Conservation (phyloP, 2,888 invertebrate species). For the Mystacides longicornis region DNA sequence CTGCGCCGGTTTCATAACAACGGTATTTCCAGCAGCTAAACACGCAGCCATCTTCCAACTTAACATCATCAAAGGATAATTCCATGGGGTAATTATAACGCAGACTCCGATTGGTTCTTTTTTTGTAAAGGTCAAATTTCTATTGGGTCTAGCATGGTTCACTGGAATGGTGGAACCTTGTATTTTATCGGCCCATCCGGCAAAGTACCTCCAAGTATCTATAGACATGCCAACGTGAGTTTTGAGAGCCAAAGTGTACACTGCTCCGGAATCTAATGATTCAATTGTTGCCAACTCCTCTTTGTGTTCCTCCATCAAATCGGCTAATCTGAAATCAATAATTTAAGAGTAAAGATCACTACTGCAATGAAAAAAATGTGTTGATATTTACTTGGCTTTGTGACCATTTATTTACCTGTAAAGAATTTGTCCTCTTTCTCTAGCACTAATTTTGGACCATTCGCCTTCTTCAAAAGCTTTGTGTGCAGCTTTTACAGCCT, state of each 20-base stretch:
- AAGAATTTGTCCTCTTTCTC: conserved; percentile 80
- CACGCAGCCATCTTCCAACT: conserved; percentile 99
- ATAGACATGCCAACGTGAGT: conserved; percentile 98
- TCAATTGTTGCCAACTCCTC: conserved; percentile 95
- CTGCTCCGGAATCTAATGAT: conserved; percentile 89
- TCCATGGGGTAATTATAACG: conserved; percentile 93
- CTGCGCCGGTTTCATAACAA: conserved; percentile 91
- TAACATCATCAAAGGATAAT: conserved; percentile 97
- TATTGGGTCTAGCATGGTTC: conserved; percentile 84
- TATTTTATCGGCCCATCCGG: conserved; percentile 96
- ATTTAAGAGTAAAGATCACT: background rate
- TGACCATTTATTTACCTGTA: conserved; percentile 56
- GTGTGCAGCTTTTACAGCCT: conserved; percentile 81
- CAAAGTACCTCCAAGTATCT: conserved; percentile 94
- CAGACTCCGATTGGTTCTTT: conserved; percentile 92
- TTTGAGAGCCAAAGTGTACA: conserved; percentile 92
- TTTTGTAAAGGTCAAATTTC: conserved; percentile 80
- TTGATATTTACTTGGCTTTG: no score
- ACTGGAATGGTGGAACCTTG: conserved; percentile 89
- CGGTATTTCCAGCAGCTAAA: conserved; percentile 92
- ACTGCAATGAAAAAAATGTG: background rate
- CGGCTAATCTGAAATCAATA: conserved; percentile 62
- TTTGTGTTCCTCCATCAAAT: conserved; percentile 89
- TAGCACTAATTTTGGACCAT: conserved; percentile 91
- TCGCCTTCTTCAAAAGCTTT: conserved; percentile 81